These are phyloP conservation scores for Notothenia rossii DNA, from an alignment of 2,113 vertebrate species.

Conservation along the genomic window DNA sequence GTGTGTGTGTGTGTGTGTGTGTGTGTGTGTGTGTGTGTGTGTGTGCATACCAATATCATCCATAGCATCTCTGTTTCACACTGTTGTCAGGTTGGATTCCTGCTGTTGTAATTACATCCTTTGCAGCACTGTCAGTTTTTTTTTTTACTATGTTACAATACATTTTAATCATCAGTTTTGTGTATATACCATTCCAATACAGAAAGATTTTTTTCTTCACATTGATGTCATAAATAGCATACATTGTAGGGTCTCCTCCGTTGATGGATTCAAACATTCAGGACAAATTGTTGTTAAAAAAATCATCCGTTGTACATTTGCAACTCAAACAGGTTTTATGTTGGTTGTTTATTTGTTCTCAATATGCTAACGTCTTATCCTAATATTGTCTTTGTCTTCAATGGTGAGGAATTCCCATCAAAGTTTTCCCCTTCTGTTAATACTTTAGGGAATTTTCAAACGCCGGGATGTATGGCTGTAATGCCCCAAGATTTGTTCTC, in stretches of 20 bases:
- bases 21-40: slow-evolving; percentile 85
- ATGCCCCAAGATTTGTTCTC: slow-evolving; percentile 99
- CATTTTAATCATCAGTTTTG: slow-evolving; percentile 77
- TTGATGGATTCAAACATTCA: slow-evolving; percentile 86
- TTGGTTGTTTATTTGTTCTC: slow-evolving; percentile 75
- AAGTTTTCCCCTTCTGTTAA: slow-evolving; percentile 99
- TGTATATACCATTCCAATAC: slow-evolving; percentile 69
- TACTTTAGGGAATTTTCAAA: slow-evolving; percentile 99
- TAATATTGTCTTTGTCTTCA: slow-evolving; percentile 99
- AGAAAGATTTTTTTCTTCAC: slow-evolving; percentile 70
- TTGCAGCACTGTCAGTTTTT: slow-evolving; percentile 81
- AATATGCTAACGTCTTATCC: slow-evolving; percentile 94
- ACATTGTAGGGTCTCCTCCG: slow-evolving; percentile 71
- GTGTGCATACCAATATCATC: slow-evolving; percentile 57
- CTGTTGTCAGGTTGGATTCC: slow-evolving; percentile 67
- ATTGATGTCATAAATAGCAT: slow-evolving; percentile 72
- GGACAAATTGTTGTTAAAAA: slow-evolving; percentile 80
- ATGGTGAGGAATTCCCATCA: slow-evolving; percentile 99
- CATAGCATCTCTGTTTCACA: slow-evolving; percentile 57
- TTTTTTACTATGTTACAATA: slow-evolving; percentile 75
- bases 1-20: slow-evolving; percentile 75
- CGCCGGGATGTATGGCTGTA: slow-evolving; percentile 99
- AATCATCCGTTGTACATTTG: slow-evolving; percentile 84
- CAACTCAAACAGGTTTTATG: slow-evolving; percentile 87
- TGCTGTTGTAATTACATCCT: slow-evolving; percentile 81